Base-by-base conservation (phyloP, 2,797 vertebrate genomes). In the Melopsittacus undulatus region DNA sequence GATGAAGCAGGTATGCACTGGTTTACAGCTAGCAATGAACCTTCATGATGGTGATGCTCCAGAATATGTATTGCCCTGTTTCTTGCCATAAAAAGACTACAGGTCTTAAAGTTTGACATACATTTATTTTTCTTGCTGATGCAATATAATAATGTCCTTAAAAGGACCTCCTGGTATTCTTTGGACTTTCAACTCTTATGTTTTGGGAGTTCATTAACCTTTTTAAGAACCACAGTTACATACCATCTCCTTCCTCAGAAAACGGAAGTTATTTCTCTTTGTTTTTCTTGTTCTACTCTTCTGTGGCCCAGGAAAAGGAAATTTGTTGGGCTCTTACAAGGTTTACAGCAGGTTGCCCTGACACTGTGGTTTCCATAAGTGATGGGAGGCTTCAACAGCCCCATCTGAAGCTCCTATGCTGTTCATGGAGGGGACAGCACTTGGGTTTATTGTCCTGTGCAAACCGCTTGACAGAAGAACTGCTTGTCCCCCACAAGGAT, bases 401-500 rank as follows among this genome's bases (percentile, higher is more conserved):
- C 36, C 43, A 76, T 32, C 12, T 1, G 2, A 86, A 76, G 73
- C 30, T 57, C 20, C 54, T 24, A 6, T 21, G 61, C 30, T 56
- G 17, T 26, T 79, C n/a, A 24, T 7, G 30, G 57, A 87, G 42
- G 57, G 74, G 69, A 38, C 3, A 61, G 64, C 7, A 54, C 43
- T 51, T 18, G 32, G 78, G 89, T 87, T 94, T 64, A 57, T 16
- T 40, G 77, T 51, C 95, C 92, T 90, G 59, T n/a, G 54, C 77
- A 78, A 78, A 72, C 49, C 46, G 43, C 74, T 90, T 94, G 92
- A 75, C 77, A 84, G 70, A 67, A 94, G 77, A 32, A 2, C 26
- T 45, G 9, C 52, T 92, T 56, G 77, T 93, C 91, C 63, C 76
- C 88, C 81, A 80, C 95, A 77, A 82, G 67, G 67, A 61, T 24